Evolutionary conservation across 2,888 invertebrate species (phyloP).

Genomic region (Petrolisthes manimaculis): DNA sequence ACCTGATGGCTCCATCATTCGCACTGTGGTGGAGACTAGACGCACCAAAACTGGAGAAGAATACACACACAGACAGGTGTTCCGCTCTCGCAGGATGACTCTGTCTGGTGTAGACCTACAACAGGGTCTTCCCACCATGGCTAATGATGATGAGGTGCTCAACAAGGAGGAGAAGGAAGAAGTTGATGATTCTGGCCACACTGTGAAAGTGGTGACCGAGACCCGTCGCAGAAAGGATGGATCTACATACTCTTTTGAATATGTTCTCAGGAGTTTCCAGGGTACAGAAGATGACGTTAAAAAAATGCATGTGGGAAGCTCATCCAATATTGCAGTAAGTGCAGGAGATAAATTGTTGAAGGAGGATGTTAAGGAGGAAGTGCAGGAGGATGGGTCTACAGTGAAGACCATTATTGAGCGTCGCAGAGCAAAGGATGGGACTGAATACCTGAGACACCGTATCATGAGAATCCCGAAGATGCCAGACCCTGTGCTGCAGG

Average conservation of each 20-base stretch:
- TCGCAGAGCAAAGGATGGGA: constrained; percentile 63
- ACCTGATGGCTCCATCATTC: constrained; percentile 54
- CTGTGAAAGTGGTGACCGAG: constrained; percentile 61
- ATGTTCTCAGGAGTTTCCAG: constrained; percentile 62
- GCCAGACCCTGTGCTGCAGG: constrained; percentile 62
- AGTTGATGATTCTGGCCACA: constrained; percentile 50
- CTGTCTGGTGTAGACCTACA: constrained; percentile 61
- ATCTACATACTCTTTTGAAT: constrained; percentile 64
- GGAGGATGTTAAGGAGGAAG: constrained; percentile 65
- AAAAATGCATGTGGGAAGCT: constrained; percentile 44
- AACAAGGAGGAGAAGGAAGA: constrained; percentile 60
- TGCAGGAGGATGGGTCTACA: constrained; percentile 58
- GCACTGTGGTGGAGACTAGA: constrained; percentile 58
- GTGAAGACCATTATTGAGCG: constrained; percentile 63
- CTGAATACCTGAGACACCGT: constrained; percentile 64
- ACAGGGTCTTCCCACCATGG: constrained; percentile 60
- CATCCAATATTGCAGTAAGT: constrained; percentile 60
- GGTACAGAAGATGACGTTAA: constrained; percentile 58
- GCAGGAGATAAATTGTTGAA: constrained; percentile 63
- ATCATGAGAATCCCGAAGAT: constrained; percentile 65
- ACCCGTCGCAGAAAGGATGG: constrained; percentile 63
- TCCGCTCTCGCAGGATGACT: constrained; percentile 62
- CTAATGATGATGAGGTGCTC: constrained; percentile 65
- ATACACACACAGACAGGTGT: constrained; percentile 65
- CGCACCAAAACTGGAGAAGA: constrained; percentile 59